Evolutionary conservation across 2,888 invertebrate species (phyloP).

Genomic region (Lasioglossum lativentre): DNA sequence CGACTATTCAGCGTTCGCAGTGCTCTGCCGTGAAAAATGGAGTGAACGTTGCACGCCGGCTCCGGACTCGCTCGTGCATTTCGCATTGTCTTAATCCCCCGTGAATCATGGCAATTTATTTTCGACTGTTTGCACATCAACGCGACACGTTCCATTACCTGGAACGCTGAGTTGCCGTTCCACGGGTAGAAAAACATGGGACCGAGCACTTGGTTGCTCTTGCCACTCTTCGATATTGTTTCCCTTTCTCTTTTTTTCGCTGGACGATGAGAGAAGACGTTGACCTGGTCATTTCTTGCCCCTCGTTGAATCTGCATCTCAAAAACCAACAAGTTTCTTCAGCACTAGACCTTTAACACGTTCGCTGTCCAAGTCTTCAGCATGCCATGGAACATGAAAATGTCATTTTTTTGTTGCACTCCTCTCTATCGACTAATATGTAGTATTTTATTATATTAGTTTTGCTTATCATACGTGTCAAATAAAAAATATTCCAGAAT

Average conservation of each 20-base stretch:
- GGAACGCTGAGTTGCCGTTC: not conserved
- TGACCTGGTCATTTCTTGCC: constrained; percentile 23
- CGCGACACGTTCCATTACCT: not conserved
- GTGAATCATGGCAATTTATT: constrained; percentile 11
- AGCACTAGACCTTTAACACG: not conserved
- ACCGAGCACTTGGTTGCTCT: not conserved
- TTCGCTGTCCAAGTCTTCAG: not conserved
- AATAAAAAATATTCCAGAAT: too few relatives aligned
- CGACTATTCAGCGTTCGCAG: not conserved
- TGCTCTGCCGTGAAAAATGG: constrained; percentile 7
- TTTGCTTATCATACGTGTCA: too few relatives aligned
- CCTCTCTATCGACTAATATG: too few relatives aligned
- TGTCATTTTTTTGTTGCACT: not conserved
- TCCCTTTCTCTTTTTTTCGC: not conserved
- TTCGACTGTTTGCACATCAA: constrained; percentile 17
- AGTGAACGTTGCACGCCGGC: not conserved
- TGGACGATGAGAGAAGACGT: constrained; percentile 17
- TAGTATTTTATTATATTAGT: too few relatives aligned
- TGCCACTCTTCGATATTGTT: constrained; percentile 16
- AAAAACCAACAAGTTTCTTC: not conserved
- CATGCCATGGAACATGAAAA: not conserved
- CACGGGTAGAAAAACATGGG: not conserved
- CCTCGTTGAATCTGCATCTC: constrained; percentile 8
- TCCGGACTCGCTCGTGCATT: not conserved
- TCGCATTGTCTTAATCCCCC: not conserved